Base-by-base conservation (phyloP, 1,140 invertebrate species). In the Phthorimaea operculella region DNA sequence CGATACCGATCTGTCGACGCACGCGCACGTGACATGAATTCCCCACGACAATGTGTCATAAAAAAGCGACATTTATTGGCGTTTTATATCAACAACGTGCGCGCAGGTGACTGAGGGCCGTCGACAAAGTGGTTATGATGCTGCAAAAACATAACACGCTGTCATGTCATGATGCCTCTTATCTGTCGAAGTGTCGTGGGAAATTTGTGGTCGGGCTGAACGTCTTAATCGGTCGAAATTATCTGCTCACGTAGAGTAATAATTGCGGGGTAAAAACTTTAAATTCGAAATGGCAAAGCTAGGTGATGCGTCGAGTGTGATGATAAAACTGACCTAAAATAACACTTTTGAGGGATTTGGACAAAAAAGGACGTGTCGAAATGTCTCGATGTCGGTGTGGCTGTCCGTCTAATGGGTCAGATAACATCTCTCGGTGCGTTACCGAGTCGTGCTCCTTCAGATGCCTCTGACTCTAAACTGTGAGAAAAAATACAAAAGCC, bases 1-100 rank as follows among this genome's bases (percentile, higher is more conserved):
- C 72, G 79, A 83, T 83, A 78, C 66, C 61, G 60, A 82, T 80
- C 77, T 75, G 69, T 59, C 68, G 62, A 57, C 72, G 60, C 63
- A 55, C 34, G 51, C 72, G 75, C 74, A 77, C 81, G 81, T 84
- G 81, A 84, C 76, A 50, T 62, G 79, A 74, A 79, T 80, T 57
- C 74, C 60, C 57, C 54, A 64, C 55, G 64, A 59, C 66, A 65
- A 65, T 64, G 68, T 64, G 62, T 81, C 77, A 80, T 81, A 84
- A 84, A 81, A 83, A 81, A 82, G 80, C 81, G 81, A 84, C 79
- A 74, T 81, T 84, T 81, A 84, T 84, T 84, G 74, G 76, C 72
- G 69, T 74, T 79, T 84, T 79, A 82, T 81, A 82, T 79, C 78
- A 82, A 75, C 76, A 66, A 75, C 69, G 72, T 79, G 78, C 73